Conservation (phyloP, 2,888 invertebrate genomes). For the Autographa gamma region DNA sequence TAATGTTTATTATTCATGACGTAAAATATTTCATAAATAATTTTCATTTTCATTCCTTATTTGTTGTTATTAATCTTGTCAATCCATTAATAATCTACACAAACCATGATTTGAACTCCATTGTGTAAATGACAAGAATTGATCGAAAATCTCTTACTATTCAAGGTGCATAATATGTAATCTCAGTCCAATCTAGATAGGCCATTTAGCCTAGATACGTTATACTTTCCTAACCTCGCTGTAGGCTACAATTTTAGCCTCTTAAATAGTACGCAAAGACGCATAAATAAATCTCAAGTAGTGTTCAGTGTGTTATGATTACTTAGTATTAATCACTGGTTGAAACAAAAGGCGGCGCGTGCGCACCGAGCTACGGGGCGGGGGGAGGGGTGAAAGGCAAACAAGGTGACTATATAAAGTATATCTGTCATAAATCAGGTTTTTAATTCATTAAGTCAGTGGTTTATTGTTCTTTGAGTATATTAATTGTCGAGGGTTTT, state of each 20-base stretch:
- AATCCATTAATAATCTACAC: neutral
- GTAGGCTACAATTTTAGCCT: constrained; percentile 16
- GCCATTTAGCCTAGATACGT: neutral
- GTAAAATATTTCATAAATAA: too few species aligned
- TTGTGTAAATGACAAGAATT: neutral
- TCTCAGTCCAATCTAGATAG: neutral
- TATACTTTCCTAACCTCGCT: constrained; percentile 29
- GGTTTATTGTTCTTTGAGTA: neutral
- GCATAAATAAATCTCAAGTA: constrained; percentile 13
- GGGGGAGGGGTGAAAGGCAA: constrained; percentile 26
- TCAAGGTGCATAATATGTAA: neutral
- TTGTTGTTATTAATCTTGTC: too few species aligned
- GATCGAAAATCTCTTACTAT: neutral
- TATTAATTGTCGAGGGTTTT: neutral
- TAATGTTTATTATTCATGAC: too few species aligned
- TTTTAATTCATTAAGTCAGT: constrained; percentile 14
- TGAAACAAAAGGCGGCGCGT: constrained; percentile 51
- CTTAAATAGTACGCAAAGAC: constrained; percentile 20
- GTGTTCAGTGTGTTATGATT: constrained; percentile 8
- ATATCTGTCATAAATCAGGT: constrained; percentile 22
- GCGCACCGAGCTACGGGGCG: constrained; percentile 12
- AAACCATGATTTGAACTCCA: neutral
- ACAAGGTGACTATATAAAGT: constrained; percentile 37
- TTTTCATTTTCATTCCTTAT: too few species aligned
- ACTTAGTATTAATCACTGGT: constrained; percentile 33